Evolutionary conservation across 2,888 invertebrate genomes (phyloP).

Genomic region (Pediacus dermestoides): DNA sequence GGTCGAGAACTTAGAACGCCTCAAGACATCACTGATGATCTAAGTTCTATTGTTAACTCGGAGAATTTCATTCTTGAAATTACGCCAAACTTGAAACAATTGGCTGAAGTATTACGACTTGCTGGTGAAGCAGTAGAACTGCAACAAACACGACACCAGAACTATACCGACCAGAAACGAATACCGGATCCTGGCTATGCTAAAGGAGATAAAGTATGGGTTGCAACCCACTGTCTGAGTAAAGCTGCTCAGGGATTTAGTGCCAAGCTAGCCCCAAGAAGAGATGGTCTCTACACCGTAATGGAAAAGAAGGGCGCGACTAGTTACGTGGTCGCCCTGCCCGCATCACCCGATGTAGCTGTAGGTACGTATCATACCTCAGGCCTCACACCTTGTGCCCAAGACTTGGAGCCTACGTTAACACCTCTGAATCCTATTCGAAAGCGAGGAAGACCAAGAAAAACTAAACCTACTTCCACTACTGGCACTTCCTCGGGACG

Average conservation of each 20-base stretch:
- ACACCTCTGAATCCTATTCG: too few species aligned
- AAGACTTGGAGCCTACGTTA: too few species aligned
- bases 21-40: slow-evolving; percentile 32
- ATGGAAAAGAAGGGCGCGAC: slow-evolving; percentile 13
- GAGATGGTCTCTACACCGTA: slow-evolving; percentile 36
- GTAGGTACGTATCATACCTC: slow-evolving; percentile 20
- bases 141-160: neutral
- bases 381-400: neutral
- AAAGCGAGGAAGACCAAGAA: slow-evolving; percentile 9
- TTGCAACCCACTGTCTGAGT: slow-evolving; percentile 7
- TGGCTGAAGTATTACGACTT: neutral
- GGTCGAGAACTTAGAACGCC: slow-evolving; percentile 16
- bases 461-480: too few species aligned
- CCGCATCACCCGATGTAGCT: slow-evolving; percentile 6
- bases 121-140: neutral
- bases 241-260: slow-evolving; percentile 9
- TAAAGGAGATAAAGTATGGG: slow-evolving; percentile 3
- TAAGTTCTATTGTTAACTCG: slow-evolving; percentile 27
- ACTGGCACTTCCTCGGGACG: slow-evolving; percentile 7
- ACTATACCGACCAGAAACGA: neutral
- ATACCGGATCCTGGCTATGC: neutral
- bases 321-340: slow-evolving; percentile 16
- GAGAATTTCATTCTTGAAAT: slow-evolving; percentile 36
- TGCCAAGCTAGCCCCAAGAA: slow-evolving; percentile 34
- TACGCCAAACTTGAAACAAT: slow-evolving; percentile 31